These are phyloP conservation scores for Choloepus hoffmanni DNA, from an alignment of 2,113 vertebrate genomes.

Conservation along the genomic window DNA sequence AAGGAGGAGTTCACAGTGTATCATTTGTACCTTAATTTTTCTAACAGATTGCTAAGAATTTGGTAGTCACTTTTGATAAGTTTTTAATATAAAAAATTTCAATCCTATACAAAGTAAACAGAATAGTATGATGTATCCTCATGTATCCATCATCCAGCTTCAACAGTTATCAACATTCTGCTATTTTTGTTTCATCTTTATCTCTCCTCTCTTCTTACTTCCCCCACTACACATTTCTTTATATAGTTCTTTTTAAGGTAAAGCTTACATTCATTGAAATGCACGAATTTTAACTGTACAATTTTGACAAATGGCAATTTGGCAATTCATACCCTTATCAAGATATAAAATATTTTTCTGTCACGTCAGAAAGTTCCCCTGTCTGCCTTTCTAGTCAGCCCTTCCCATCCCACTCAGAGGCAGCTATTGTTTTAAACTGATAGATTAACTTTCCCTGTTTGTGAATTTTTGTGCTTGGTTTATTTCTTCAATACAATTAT, in stretches of 20 bases:
- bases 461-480: neutral
- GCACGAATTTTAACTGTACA: neutral
- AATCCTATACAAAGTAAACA: neutral
- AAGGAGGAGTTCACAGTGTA: neutral
- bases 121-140: neutral
- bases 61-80: neutral
- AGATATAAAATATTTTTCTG: neutral
- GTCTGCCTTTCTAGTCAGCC: neutral
- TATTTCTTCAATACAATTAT: neutral
- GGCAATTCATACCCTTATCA: neutral
- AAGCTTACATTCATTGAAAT: neutral
- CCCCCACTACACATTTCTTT: neutral
- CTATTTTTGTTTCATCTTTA: neutral
- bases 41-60: neutral
- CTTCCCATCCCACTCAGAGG: neutral
- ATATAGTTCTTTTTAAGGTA: neutral
- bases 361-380: neutral
- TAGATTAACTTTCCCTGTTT: neutral
- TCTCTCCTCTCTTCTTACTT: no score
- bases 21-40: slow-evolving; percentile 21
- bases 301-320: neutral
- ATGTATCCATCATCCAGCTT: neutral
- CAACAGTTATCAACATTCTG: neutral
- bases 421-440: neutral
- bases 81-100: neutral